Percentiles rank a stretch among this genome's conserved stretches.
These are phyloP conservation scores for Spilosoma lubricipeda DNA, from an alignment of 2,888 invertebrate species.

Conservation along the genomic window DNA sequence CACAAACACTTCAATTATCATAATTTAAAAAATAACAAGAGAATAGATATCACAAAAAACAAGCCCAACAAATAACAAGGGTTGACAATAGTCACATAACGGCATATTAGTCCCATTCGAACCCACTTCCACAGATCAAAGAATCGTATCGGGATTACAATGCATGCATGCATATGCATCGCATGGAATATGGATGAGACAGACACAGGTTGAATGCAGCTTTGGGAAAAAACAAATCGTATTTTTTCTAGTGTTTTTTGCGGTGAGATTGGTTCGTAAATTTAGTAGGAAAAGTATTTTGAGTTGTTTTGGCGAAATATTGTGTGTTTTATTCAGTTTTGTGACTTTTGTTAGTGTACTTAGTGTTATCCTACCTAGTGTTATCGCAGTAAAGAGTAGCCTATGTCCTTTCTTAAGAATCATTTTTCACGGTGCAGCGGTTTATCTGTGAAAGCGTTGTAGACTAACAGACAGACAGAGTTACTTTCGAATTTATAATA, in stretches of 20 bases:
- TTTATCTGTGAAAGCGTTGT: too few relatives aligned
- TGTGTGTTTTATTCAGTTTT: not conserved
- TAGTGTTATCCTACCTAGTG: too few relatives aligned
- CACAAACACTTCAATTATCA: not conserved
- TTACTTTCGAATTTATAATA: too few relatives aligned
- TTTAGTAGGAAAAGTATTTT: not conserved
- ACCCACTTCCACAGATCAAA: conserved; percentile 51
- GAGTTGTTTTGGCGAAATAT: not conserved
- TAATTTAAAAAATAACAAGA: not conserved
- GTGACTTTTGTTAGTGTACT: not conserved
- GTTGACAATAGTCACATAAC: conserved; percentile 20
- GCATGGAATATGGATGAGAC: conserved; percentile 64
- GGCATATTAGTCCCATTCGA: conserved; percentile 44
- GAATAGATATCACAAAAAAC: not conserved
- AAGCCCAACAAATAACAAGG: conserved; percentile 11
- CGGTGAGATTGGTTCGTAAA: conserved; percentile 5
- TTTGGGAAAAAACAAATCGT: conserved; percentile 16
- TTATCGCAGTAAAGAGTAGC: too few relatives aligned
- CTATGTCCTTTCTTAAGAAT: too few relatives aligned
- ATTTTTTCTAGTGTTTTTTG: not conserved
- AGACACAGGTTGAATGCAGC: conserved; percentile 15
- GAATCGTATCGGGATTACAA: conserved; percentile 40
- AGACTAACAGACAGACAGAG: too few relatives aligned
- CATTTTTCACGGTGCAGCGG: too few relatives aligned
- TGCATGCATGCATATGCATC: conserved; percentile 52